These are phyloP conservation scores for Monarcha castaneiventris DNA, from an alignment of 2,113 vertebrate genomes.

Conservation along the genomic window DNA sequence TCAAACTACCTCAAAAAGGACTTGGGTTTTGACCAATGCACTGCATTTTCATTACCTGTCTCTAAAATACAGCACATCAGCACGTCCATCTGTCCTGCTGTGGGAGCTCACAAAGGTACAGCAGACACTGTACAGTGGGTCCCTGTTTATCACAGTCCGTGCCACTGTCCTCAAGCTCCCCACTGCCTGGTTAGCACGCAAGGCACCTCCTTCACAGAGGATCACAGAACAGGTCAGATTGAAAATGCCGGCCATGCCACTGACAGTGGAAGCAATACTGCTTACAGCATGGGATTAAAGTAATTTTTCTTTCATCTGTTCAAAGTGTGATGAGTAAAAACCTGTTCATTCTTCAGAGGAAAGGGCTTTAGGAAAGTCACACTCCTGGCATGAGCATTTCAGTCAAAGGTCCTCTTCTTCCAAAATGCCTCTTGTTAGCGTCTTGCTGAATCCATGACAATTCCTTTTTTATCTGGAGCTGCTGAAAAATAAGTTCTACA, in stretches of 20 bases:
- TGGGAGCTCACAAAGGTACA: background rate
- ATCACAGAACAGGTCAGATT: background rate
- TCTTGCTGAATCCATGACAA: background rate
- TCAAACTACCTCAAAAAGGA: rapidly evolving
- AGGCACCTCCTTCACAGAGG: background rate
- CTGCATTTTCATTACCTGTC: background rate
- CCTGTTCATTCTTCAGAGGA: background rate
- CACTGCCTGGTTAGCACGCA: background rate
- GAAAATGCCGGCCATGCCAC: background rate
- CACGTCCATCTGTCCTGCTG: background rate
- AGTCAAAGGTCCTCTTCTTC: background rate
- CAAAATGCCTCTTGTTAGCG: background rate
- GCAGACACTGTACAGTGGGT: background rate
- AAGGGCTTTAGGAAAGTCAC: background rate
- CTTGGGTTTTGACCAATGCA: background rate
- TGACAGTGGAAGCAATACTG: background rate
- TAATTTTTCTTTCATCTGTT: background rate
- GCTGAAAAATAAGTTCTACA: background rate
- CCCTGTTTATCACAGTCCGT: rapidly evolving
- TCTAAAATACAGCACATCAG: background rate
- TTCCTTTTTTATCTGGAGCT: background rate
- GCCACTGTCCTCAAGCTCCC: rapidly evolving
- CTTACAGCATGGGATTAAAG: background rate
- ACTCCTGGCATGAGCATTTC: background rate
- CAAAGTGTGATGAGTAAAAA: background rate